Conservation (phyloP, 2,888 invertebrate genomes). For the Balanococcus diminutus region DNA sequence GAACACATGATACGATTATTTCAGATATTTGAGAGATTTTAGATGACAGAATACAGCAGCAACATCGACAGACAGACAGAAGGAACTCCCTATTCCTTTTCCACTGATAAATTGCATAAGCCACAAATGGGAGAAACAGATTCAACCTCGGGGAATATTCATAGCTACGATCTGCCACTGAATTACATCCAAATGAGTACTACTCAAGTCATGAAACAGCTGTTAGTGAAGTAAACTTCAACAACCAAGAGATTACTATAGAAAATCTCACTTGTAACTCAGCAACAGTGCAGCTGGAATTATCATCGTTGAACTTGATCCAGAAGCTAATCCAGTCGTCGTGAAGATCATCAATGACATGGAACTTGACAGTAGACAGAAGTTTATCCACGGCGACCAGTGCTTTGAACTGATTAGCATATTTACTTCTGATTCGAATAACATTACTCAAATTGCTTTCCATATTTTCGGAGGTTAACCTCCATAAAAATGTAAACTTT, state of each 20-base stretch:
- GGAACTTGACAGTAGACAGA: neutral
- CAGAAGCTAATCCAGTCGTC: conserved; percentile 34
- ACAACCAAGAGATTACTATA: neutral
- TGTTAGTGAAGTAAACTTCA: neutral
- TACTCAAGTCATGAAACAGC: neutral
- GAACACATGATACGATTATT: no score
- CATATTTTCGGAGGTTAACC: conserved; percentile 50
- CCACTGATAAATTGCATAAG: no score
- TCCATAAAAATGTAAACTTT: conserved; percentile 28
- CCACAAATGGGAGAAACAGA: no score
- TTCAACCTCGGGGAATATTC: no score
- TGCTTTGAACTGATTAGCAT: neutral
- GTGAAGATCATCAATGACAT: neutral
- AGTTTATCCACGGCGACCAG: neutral
- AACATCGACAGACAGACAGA: no score
- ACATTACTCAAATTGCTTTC: conserved; percentile 22
- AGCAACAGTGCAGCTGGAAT: neutral
- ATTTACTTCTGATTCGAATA: conserved; percentile 46
- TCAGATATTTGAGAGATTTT: no score
- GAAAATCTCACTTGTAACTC: conserved; percentile 47
- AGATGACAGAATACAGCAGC: no score
- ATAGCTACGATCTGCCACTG: no score
- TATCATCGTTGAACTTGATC: conserved; percentile 4
- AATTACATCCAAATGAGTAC: no score
- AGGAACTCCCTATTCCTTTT: no score